These are phyloP conservation scores for Clytia hemisphaerica DNA, from an alignment of 30 jellyfish, hydroid and myxozoan genomes.

Conservation along the genomic window DNA sequence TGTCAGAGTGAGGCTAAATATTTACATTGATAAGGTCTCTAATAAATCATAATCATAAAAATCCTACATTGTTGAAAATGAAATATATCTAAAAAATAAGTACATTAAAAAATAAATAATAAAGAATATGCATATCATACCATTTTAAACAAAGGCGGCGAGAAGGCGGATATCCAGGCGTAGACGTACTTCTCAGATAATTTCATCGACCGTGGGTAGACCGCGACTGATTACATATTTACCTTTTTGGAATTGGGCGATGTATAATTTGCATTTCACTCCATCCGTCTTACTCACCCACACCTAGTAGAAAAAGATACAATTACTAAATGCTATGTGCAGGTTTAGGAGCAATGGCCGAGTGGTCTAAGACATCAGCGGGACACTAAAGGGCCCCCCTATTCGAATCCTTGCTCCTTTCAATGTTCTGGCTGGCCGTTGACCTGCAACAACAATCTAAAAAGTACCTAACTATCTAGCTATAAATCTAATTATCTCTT, in stretches of 20 bases:
- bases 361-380: neutral
- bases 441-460: conserved; percentile 5
- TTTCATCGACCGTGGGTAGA: neutral
- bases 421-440: neutral
- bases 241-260: conserved; percentile 95
- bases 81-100: no score
- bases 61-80: no score
- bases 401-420: neutral
- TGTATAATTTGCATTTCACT: conserved; percentile 69
- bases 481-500: neutral
- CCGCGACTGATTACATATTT: conserved; percentile 65
- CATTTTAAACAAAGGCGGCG: no score
- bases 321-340: no score
- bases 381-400: neutral
- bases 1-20: no score
- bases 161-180: no score
- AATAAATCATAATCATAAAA: no score
- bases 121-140: no score
- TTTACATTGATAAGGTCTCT: no score
- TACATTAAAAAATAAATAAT: no score
- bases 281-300: conserved; percentile 97
- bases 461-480: neutral
- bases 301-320: conserved; percentile 40
- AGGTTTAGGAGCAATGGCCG: neutral
- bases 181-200: no score